Conservation (phyloP, 92 coral and sea anemone genomes). For the Phenganax subtilis region DNA sequence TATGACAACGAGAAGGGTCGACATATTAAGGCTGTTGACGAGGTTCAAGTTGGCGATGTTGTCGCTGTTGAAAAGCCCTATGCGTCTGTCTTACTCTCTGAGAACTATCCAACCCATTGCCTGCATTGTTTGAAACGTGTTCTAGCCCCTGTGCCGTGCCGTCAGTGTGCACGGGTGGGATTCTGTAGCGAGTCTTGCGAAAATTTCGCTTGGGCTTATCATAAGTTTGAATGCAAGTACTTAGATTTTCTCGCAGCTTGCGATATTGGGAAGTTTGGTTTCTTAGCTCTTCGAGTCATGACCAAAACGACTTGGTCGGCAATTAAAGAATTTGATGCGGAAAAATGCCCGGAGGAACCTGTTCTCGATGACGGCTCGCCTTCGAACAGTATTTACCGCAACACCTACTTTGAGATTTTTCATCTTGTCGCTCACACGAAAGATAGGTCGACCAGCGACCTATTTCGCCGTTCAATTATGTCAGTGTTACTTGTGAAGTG, state of each 20-base stretch:
- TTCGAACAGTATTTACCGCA: constrained; percentile 37
- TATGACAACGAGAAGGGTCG: constrained; percentile 55
- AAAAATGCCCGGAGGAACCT: constrained; percentile 43
- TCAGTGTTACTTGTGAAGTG: constrained; percentile 70
- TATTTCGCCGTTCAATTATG: constrained; percentile 74
- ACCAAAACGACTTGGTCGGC: constrained; percentile 61
- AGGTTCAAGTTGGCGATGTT: constrained; percentile 77
- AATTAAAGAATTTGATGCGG: constrained; percentile 47
- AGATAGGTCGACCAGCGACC: constrained; percentile 66
- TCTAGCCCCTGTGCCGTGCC: constrained; percentile 66
- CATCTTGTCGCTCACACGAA: constrained; percentile 77
- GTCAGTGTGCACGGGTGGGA: constrained; percentile 69
- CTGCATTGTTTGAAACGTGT: constrained; percentile 66
- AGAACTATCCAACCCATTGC: constrained; percentile 63
- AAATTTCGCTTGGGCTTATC: constrained; percentile 72
- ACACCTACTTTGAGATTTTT: constrained; percentile 62
- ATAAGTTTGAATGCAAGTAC: constrained; percentile 67
- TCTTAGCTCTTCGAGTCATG: constrained; percentile 78
- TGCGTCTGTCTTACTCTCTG: constrained; percentile 84
- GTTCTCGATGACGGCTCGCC: constrained; percentile 54
- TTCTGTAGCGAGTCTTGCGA: constrained; percentile 73
- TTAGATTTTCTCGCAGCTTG: constrained; percentile 66
- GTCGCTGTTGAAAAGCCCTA: constrained; percentile 78
- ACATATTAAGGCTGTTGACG: constrained; percentile 66
- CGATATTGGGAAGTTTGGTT: constrained; percentile 71